Conservation (phyloP, 2,797 vertebrate species). For the Eurystomus glaucurus region DNA sequence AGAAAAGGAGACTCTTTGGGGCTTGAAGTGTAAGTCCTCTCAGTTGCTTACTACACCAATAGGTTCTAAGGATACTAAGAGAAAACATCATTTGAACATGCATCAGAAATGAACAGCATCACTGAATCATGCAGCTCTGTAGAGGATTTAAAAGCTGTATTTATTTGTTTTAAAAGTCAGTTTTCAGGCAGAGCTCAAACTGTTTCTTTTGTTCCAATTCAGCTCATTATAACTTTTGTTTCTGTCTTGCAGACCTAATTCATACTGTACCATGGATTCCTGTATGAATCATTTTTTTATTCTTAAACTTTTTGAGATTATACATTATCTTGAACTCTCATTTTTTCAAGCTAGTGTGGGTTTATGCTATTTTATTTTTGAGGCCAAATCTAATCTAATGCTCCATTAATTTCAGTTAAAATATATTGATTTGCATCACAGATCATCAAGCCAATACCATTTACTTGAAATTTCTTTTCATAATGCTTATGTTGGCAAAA, state of each 20-base stretch:
- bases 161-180: background rate
- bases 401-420: slow-evolving; percentile 18
- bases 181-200: background rate
- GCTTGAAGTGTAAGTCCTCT: background rate
- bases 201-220: background rate
- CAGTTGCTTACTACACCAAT: background rate
- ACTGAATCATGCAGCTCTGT: background rate
- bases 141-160: background rate
- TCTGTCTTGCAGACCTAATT: background rate
- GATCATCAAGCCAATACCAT: background rate
- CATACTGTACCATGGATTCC: background rate
- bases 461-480: slow-evolving; percentile 9
- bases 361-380: background rate
- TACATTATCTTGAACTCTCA: background rate
- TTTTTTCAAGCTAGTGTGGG: background rate
- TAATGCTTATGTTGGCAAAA: background rate
- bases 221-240: background rate
- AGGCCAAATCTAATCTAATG: background rate
- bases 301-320: background rate
- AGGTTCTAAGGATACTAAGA: background rate
- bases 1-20: background rate
- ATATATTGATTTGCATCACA: slow-evolving; percentile 14
- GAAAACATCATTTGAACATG: background rate
- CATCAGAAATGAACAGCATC: background rate
- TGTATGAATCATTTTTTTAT: background rate